These are phyloP conservation scores for Eupithecia subfuscata DNA, from an alignment of 2,888 invertebrate genomes.

Conservation along the genomic window DNA sequence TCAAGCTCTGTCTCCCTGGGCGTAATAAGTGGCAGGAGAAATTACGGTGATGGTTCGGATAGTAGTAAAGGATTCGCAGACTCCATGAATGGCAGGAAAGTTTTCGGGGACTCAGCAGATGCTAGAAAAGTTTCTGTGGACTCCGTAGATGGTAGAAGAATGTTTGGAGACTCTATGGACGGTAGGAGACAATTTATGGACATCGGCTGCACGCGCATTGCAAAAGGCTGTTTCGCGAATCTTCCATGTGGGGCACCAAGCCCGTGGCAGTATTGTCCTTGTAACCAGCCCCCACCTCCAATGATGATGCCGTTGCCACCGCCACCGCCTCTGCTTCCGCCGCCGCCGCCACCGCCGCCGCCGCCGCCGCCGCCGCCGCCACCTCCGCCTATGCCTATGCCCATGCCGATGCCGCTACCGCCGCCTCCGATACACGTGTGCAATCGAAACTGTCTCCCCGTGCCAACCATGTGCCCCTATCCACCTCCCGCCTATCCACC, in stretches of 20 bases:
- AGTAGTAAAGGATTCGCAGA: background rate
- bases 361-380: background rate
- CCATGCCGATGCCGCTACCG: background rate
- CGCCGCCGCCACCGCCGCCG: background rate
- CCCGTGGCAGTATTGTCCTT: slow-evolving; percentile 55
- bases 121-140: slow-evolving; percentile 1
- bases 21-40: slow-evolving; percentile 35
- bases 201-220: slow-evolving; percentile 59
- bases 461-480: slow-evolving; percentile 3
- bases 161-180: slow-evolving; percentile 2
- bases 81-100: background rate
- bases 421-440: slow-evolving; percentile 40
- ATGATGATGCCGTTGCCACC: background rate
- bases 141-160: slow-evolving; percentile 39
- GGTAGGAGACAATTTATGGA: slow-evolving; percentile 38
- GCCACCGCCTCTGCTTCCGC: background rate
- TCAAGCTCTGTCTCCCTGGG: slow-evolving; percentile 22
- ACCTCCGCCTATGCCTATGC: background rate
- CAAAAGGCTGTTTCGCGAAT: slow-evolving; percentile 26
- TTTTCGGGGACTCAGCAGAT: background rate
- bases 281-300: slow-evolving; percentile 48
- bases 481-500: background rate
- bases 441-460: slow-evolving; percentile 42
- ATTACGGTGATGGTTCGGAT: slow-evolving; percentile 38
- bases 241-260: slow-evolving; percentile 43